These are phyloP conservation scores for Octodon degus DNA, from an alignment of 2,113 vertebrate species.

Conservation along the genomic window DNA sequence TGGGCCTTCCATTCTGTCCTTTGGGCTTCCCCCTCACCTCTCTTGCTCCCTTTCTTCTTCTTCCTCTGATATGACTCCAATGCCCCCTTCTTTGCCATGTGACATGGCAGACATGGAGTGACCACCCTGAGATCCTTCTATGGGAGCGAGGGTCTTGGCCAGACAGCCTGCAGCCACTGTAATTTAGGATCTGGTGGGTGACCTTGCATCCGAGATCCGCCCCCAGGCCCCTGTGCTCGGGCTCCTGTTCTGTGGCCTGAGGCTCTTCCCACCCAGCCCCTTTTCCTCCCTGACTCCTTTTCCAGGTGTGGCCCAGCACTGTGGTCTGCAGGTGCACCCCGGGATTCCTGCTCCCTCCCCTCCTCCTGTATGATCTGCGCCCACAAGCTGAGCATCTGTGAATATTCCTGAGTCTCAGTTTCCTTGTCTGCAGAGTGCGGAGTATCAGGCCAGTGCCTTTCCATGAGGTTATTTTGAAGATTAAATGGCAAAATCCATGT, in stretches of 20 bases:
- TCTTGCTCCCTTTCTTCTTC: neutral
- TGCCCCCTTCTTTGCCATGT: neutral
- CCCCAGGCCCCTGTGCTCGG: neutral
- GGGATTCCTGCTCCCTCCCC: rapidly evolving
- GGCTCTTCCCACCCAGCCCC: rapidly evolving
- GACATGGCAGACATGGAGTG: rapidly evolving
- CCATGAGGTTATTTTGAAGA: neutral
- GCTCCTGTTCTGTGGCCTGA: no score
- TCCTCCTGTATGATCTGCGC: neutral
- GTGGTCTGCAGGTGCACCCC: neutral
- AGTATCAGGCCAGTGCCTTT: neutral
- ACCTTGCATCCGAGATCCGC: neutral
- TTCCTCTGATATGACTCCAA: neutral
- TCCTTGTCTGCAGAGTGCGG: neutral
- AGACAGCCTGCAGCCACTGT: neutral
- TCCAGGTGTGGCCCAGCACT: rapidly evolving
- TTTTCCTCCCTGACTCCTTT: neutral
- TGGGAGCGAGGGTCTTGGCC: neutral
- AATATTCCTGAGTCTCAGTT: neutral
- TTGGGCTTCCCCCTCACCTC: neutral
- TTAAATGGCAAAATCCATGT: neutral
- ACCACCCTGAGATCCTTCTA: rapidly evolving
- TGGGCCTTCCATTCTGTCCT: neutral
- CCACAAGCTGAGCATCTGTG: neutral
- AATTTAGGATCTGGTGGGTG: neutral